phyloP scores from a whole-genome alignment of 2,113 vertebrate species.

The Silurus glanis region DNA sequence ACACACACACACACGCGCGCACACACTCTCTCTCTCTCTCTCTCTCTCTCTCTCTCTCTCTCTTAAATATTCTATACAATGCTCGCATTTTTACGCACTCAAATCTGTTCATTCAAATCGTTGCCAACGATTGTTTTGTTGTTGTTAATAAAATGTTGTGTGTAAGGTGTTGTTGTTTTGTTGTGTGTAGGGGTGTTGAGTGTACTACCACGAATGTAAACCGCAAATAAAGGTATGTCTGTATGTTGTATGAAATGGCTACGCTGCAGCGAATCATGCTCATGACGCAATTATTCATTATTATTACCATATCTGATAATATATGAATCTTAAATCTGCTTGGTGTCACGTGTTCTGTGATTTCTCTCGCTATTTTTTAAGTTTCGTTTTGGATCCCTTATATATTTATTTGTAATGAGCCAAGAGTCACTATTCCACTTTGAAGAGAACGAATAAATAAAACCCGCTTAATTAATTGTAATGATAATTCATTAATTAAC shows the following conservation, averaged over 20 bases:
- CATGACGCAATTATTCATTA: not conserved
- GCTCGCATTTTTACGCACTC: not conserved
- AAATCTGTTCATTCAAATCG: not conserved
- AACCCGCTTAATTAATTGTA: conserved; percentile 11
- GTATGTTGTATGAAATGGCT: not conserved
- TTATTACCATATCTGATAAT: not conserved
- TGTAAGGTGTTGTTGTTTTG: not conserved
- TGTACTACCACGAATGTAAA: not conserved
- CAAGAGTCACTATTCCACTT: not conserved
- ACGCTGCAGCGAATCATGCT: not conserved
- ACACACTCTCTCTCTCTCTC: not conserved
- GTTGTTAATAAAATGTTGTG: not conserved
- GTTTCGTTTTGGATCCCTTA: not conserved
- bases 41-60: not conserved
- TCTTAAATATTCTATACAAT: not conserved
- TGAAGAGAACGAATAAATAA: not conserved
- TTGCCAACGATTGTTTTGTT: not conserved
- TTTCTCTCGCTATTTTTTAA: not conserved
- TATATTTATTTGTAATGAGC: not conserved
- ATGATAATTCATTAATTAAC: not conserved
- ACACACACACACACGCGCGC: not conserved
- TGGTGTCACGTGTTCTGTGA: not conserved
- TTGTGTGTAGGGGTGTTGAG: conserved; percentile 6
- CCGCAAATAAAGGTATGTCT: not conserved
- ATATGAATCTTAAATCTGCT: not conserved